phyloP scores from a whole-genome alignment of 64 coral and sea anemone species.

The Stichodactyla helianthus region DNA sequence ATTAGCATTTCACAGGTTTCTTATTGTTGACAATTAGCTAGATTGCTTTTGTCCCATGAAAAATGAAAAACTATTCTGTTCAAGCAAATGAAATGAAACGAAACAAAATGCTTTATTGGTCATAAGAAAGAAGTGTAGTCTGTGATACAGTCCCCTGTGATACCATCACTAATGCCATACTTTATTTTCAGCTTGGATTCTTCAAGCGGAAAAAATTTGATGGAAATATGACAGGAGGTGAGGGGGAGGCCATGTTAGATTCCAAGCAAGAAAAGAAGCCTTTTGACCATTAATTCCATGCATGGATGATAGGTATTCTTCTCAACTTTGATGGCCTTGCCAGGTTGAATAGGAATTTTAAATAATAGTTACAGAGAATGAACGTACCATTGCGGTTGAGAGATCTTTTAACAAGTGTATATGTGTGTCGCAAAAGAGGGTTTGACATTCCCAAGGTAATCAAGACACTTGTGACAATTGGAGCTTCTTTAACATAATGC shows the following conservation, averaged over 20 bases:
- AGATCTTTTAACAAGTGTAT: neutral
- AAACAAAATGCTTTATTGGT: too few relatives aligned
- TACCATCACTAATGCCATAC: neutral
- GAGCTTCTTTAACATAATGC: neutral
- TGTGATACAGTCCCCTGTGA: too few relatives aligned
- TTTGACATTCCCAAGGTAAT: neutral
- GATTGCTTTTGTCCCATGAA: too few relatives aligned
- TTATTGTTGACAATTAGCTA: too few relatives aligned
- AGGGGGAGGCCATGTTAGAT: constrained; percentile 41
- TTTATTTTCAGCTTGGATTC: constrained; percentile 42
- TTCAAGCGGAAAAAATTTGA: constrained; percentile 62
- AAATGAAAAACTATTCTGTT: too few relatives aligned
- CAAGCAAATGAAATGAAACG: too few relatives aligned
- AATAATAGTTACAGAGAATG: neutral
- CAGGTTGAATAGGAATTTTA: neutral
- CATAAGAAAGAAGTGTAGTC: too few relatives aligned
- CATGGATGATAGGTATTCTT: neutral
- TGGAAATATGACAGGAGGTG: constrained; percentile 48
- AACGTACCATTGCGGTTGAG: neutral
- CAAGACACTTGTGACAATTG: neutral
- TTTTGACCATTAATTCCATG: neutral
- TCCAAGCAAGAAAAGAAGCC: constrained; percentile 25
- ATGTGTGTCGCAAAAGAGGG: neutral
- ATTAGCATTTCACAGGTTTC: too few relatives aligned
- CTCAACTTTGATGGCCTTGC: neutral